These are phyloP conservation scores for Oryzias javanicus DNA, from an alignment of 2,113 vertebrate species.

Conservation along the genomic window DNA sequence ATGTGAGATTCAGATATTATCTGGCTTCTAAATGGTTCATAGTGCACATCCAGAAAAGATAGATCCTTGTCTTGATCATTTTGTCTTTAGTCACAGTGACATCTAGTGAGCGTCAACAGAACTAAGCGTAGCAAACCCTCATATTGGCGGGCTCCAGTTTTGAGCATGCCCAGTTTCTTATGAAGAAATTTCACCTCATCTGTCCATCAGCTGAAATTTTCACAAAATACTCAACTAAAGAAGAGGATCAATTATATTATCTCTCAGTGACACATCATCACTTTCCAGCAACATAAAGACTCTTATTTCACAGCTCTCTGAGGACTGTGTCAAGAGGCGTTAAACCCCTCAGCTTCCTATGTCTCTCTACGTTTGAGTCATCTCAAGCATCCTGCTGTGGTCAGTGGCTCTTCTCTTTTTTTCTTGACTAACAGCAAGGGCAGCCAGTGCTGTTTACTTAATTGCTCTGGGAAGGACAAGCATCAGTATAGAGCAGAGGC, in stretches of 20 bases:
- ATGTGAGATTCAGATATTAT: not conserved
- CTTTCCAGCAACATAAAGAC: not conserved
- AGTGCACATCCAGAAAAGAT: not conserved
- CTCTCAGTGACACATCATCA: not conserved
- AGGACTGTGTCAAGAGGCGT: conserved; percentile 20
- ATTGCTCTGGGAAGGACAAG: conserved; percentile 3
- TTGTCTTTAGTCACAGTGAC: conserved; percentile 67
- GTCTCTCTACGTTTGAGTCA: conserved; percentile 14
- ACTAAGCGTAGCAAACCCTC: conserved; percentile 7
- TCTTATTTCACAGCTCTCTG: not conserved
- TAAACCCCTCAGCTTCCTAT: conserved; percentile 5
- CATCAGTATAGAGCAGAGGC: not conserved
- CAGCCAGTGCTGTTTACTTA: not conserved
- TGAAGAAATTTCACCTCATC: not conserved
- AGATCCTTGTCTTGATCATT: not conserved
- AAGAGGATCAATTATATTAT: not conserved
- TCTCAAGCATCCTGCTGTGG: conserved; percentile 46
- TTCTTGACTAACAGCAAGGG: too few species aligned
- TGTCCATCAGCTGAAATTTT: too few species aligned
- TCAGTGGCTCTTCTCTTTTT: conserved; percentile 37
- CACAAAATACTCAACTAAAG: too few species aligned
- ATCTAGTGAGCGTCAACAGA: conserved; percentile 64
- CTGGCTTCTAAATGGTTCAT: not conserved
- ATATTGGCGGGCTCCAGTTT: not conserved
- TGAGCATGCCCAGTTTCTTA: conserved; percentile 2